Base-by-base conservation (phyloP, 2,797 vertebrate genomes). In the Chloroceryle inda region DNA sequence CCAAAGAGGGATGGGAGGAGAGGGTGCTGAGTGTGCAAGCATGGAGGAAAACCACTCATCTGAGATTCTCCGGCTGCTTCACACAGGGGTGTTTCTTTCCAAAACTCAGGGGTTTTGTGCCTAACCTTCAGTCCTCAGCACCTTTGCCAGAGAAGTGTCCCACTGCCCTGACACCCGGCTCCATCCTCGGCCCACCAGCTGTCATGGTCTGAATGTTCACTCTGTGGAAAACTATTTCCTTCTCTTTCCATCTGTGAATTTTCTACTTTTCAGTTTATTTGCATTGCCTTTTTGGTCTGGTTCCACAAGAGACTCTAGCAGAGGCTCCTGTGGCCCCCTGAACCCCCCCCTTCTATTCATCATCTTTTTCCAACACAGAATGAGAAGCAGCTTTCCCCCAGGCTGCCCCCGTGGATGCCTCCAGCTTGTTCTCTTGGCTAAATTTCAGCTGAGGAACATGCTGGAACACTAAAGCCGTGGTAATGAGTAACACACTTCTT, bases 401-500 rank as follows among this genome's bases (percentile, higher is more conserved):
- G 44, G 77, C 88, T 90, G 80, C 58, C 85, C 85, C 88, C 0
- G 2, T 74, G 22, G 44, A 94, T 92, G 73, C 81, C 92, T 84
- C 40, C 53, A 71, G 86, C 64, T 76, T 83, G 58, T 92, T 94
- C 78, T 80, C 76, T 68, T 85, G 91, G 86, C 82, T 77, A 80
- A 47, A 35, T 89, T 91, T 91, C 89, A 85, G 87, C 18, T 85
- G 90, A 92, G 88, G 79, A 94, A 88, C 93, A 91, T 73, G 67
- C 64, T 91, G 96, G 86, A 96, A 96, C 27, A 33, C 72, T 85
- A 89, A 95, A 68, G 45, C 88, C 1, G 0, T 82, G 27, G 47
- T 97, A 97, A 97, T 96, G 92, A 96, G 89, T 94, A 96, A 96
- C 96, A 96, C 84, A 96, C 90, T 94, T 90, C 84, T 94, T 94